These are phyloP conservation scores for Eupithecia subumbrata DNA, from an alignment of 2,888 invertebrate genomes.

Conservation along the genomic window DNA sequence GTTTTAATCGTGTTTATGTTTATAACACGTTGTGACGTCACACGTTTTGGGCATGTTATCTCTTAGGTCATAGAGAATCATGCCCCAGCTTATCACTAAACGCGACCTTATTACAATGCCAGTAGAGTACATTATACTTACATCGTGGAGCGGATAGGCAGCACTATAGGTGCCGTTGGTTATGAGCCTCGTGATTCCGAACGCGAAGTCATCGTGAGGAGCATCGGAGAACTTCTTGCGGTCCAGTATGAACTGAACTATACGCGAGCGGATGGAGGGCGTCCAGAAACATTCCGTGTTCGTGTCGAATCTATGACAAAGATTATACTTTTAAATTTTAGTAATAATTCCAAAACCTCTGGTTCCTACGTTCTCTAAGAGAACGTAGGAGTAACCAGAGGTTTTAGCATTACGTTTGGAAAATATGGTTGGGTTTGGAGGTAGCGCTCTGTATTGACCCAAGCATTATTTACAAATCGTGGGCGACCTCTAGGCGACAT, in stretches of 20 bases:
- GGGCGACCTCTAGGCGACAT: too few species aligned
- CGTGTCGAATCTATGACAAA: slow-evolving; percentile 89
- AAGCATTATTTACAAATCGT: background rate
- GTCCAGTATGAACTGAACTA: slow-evolving; percentile 96
- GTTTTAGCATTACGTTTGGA: background rate
- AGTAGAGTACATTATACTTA: slow-evolving; percentile 68
- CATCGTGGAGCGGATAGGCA: slow-evolving; percentile 95
- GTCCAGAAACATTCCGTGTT: slow-evolving; percentile 93
- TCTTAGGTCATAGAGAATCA: too few species aligned
- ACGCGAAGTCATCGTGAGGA: slow-evolving; percentile 88
- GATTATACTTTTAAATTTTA: background rate
- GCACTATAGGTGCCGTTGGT: slow-evolving; percentile 89
- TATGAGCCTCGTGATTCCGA: slow-evolving; percentile 91
- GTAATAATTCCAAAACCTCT: too few species aligned
- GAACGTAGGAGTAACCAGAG: background rate
- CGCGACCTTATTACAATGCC: background rate
- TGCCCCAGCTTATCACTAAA: too few species aligned
- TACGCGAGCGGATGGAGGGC: slow-evolving; percentile 92
- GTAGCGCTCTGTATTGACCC: background rate
- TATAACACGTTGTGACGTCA: too few species aligned
- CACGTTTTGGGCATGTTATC: too few species aligned
- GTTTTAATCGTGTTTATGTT: too few species aligned
- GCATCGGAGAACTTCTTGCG: slow-evolving; percentile 91
- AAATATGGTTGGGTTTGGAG: background rate
- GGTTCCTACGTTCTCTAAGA: too few species aligned